A percentile compares a stretch with the other conserved stretches of the same genome.
Conservation (phyloP, 2,888 invertebrate genomes). For the Chrysodeixis includens region DNA sequence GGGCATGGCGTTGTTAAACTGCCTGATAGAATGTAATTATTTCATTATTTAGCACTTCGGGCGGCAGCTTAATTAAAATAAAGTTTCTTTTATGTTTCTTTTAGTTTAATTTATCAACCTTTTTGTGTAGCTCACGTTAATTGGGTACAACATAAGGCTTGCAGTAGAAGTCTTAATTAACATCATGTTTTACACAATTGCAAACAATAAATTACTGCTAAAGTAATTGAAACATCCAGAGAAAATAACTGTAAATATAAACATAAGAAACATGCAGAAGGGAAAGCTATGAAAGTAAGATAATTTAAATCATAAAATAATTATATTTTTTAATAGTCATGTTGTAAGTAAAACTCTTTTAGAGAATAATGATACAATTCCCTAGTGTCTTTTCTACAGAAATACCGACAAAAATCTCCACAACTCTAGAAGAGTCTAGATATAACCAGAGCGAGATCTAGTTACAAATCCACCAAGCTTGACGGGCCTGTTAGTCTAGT, state of each 20-base stretch:
- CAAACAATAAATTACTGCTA: background rate
- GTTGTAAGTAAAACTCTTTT: no score
- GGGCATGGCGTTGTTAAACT: slow-evolving; percentile 58
- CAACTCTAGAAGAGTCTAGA: no score
- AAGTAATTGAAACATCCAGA: slow-evolving; percentile 1
- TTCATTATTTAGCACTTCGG: slow-evolving; percentile 71
- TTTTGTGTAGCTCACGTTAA: slow-evolving; percentile 15
- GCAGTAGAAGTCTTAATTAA: background rate
- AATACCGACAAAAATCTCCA: no score
- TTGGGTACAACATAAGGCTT: slow-evolving; percentile 18
- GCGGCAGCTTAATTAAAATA: slow-evolving; percentile 62
- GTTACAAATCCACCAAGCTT: no score
- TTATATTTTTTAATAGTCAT: no score
- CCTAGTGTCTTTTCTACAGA: no score
- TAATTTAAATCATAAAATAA: no score
- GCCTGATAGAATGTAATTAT: slow-evolving; percentile 68
- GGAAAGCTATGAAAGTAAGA: background rate
- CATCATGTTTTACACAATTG: slow-evolving; percentile 20
- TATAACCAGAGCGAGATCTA: no score
- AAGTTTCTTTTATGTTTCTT: slow-evolving; percentile 37
- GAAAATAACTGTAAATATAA: slow-evolving; percentile 1
- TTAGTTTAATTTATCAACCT: slow-evolving; percentile 29
- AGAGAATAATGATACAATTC: no score
- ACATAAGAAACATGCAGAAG: background rate
- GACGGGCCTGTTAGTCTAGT: no score